Evolutionary conservation across 2,888 invertebrate genomes (phyloP).

Genomic region (Drosophila nr. medialis): DNA sequence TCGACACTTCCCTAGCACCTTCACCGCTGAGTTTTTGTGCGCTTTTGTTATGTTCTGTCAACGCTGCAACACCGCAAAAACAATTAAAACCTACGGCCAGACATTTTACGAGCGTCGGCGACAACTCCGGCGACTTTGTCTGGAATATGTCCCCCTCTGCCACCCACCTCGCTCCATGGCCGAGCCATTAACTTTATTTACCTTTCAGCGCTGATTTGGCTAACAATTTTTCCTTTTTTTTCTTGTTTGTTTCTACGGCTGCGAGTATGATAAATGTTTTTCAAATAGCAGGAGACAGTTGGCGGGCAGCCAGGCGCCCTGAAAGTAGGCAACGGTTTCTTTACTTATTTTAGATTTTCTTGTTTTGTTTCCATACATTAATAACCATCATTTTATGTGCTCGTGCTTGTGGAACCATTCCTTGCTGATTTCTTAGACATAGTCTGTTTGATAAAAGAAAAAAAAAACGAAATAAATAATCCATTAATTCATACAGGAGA

Average conservation of each 20-base stretch:
- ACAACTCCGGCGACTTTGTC: slow-evolving; percentile 31
- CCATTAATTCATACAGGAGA: slow-evolving; percentile 33
- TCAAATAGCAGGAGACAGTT: slow-evolving; percentile 73
- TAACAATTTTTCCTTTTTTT: slow-evolving; percentile 27
- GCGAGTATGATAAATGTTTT: slow-evolving; percentile 68
- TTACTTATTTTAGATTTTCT: slow-evolving; percentile 22
- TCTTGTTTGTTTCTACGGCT: slow-evolving; percentile 33
- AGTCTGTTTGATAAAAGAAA: slow-evolving; percentile 14
- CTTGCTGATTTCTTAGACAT: slow-evolving; percentile 49
- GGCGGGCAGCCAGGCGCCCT: slow-evolving; percentile 64
- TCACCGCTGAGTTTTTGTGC: not conserved
- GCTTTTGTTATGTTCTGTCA: slow-evolving; percentile 50
- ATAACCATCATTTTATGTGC: slow-evolving; percentile 69
- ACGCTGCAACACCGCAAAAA: slow-evolving; percentile 61
- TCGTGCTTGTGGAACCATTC: slow-evolving; percentile 27
- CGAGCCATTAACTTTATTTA: slow-evolving; percentile 63
- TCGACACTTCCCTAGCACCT: slow-evolving; percentile 31
- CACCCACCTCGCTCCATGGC: not conserved
- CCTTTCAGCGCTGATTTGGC: slow-evolving; percentile 66
- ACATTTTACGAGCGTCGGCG: slow-evolving; percentile 60
- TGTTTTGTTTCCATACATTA: slow-evolving; percentile 55
- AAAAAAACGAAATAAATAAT: not conserved
- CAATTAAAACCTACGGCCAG: slow-evolving; percentile 67
- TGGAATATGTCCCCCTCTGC: slow-evolving; percentile 5
- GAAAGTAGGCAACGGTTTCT: slow-evolving; percentile 59